Evolutionary conservation across 2,888 invertebrate genomes (phyloP).

Genomic region (Cryptus armator): DNA sequence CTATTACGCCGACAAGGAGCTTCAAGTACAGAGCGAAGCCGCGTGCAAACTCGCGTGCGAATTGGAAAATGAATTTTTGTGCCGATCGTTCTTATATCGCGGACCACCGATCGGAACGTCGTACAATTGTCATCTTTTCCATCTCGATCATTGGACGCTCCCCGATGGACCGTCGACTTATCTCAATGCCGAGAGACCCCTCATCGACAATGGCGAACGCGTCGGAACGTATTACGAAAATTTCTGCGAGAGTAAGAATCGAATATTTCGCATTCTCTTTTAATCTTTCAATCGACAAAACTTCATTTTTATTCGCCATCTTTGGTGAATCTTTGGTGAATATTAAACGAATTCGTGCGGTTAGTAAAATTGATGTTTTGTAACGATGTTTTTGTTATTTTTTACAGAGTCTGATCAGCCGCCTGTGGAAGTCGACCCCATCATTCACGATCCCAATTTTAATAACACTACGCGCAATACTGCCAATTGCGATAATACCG

Average conservation of each 20-base stretch:
- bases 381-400: conserved; percentile 71
- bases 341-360: neutral
- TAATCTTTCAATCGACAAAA: conserved; percentile 8
- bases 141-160: conserved; percentile 95
- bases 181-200: conserved; percentile 94
- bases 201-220: conserved; percentile 96
- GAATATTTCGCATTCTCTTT: neutral
- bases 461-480: conserved; percentile 92
- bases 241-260: conserved; percentile 93
- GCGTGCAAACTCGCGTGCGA: conserved; percentile 97
- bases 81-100: conserved; percentile 92
- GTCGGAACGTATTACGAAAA: conserved; percentile 96
- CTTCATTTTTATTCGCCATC: no score
- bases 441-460: conserved; percentile 88
- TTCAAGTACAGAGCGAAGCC: conserved; percentile 95
- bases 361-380: conserved; percentile 66
- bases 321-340: no score
- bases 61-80: conserved; percentile 96
- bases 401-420: conserved; percentile 88
- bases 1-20: conserved; percentile 97
- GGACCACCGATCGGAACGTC: conserved; percentile 90
- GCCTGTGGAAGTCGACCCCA: conserved; percentile 90
- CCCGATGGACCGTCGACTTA: conserved; percentile 97
- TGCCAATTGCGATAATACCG: conserved; percentile 96
- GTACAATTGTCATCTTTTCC: conserved; percentile 97